Conservation (phyloP, 2,797 vertebrate species). For the Manis crassicaudata region DNA sequence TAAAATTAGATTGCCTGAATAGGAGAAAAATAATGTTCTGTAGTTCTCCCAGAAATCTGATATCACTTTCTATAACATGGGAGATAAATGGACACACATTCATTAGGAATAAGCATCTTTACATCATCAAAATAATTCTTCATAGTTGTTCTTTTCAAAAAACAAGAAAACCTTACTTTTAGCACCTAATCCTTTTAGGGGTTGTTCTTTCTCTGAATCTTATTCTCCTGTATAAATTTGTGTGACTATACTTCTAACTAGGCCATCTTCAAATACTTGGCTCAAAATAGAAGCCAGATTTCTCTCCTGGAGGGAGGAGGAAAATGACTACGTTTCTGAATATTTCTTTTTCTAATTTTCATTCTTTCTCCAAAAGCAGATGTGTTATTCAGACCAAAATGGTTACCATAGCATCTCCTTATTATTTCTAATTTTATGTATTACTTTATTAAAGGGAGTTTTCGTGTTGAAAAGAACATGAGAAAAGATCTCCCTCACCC, state of each 20-base stretch:
- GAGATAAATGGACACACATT: neutral
- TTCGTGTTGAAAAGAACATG: slow-evolving; percentile 35
- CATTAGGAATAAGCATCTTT: slow-evolving; percentile 7
- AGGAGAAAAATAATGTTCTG: neutral
- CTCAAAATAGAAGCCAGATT: slow-evolving; percentile 54
- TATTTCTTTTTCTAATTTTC: slow-evolving; percentile 64
- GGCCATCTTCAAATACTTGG: slow-evolving; percentile 39
- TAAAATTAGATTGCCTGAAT: neutral
- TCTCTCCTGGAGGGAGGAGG: slow-evolving; percentile 40
- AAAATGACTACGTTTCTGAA: slow-evolving; percentile 42
- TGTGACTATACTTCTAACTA: slow-evolving; percentile 5
- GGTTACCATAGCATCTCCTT: slow-evolving; percentile 59
- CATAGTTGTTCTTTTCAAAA: slow-evolving; percentile 30
- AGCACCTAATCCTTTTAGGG: neutral
- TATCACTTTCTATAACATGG: slow-evolving; percentile 13
- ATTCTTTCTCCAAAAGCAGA: slow-evolving; percentile 63
- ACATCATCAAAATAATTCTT: slow-evolving; percentile 24
- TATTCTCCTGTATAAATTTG: neutral
- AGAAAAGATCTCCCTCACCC: slow-evolving; percentile 49
- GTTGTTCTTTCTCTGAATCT: neutral
- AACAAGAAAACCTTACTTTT: neutral
- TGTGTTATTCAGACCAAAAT: slow-evolving; percentile 48
- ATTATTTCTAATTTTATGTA: neutral
- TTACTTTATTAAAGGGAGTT: slow-evolving; percentile 63
- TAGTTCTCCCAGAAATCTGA: slow-evolving; percentile 31